A percentile compares a stretch with the other conserved stretches of the same genome.
Evolutionary conservation across 2,888 invertebrate genomes (phyloP).

Genomic region (Philhelius pedissequus): DNA sequence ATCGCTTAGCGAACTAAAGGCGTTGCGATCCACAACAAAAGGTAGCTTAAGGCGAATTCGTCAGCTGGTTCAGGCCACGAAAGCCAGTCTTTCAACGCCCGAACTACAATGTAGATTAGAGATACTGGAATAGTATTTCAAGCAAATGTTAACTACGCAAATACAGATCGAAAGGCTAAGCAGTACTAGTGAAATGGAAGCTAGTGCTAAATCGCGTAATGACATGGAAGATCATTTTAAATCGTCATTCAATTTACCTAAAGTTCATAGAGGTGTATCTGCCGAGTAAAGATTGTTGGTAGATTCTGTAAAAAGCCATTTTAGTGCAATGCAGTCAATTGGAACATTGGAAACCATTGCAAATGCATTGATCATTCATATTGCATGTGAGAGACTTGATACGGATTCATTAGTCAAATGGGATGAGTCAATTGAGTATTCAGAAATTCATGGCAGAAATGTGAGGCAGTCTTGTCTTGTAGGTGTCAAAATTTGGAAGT

Average conservation of each 20-base stretch:
- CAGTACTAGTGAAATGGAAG: not conserved
- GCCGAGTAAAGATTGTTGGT: not conserved
- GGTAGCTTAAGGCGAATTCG: not conserved
- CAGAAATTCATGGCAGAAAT: not conserved
- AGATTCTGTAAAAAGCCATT: not conserved
- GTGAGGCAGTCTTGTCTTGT: not conserved
- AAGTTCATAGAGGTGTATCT: not conserved
- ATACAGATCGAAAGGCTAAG: not conserved
- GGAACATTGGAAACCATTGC: not conserved
- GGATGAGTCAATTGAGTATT: not conserved
- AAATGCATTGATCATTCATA: not conserved
- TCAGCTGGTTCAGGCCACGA: not conserved
- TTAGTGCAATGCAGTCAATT: not conserved
- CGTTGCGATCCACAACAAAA: not conserved
- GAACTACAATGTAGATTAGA: not conserved
- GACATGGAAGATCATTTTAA: constrained; percentile 1
- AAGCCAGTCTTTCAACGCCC: not conserved
- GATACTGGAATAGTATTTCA: not conserved
- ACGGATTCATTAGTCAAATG: not conserved
- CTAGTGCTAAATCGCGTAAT: not conserved
- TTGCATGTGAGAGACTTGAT: not conserved
- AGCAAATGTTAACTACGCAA: not conserved
- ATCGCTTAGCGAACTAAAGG: not conserved
- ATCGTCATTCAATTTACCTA: not conserved
- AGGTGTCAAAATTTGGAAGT: not conserved